phyloP scores from a whole-genome alignment of 2,797 vertebrate genomes.

The Cyprinella venusta region DNA sequence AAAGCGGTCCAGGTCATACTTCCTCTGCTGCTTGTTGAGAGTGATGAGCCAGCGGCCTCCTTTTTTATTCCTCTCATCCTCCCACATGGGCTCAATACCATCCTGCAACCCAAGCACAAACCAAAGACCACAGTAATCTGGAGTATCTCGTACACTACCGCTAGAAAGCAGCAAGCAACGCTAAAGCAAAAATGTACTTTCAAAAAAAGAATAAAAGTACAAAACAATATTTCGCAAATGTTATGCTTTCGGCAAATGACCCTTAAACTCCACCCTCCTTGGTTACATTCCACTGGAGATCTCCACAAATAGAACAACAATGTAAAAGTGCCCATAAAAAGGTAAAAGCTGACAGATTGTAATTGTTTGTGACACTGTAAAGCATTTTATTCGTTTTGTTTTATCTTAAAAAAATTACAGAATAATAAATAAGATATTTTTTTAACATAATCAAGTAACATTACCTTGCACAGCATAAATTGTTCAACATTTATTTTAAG shows the following conservation, averaged over 20 bases:
- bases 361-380: neutral
- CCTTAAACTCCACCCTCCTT: neutral
- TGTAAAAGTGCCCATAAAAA: neutral
- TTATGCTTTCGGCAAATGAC: neutral
- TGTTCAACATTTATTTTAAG: neutral
- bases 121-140: neutral
- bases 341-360: neutral
- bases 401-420: neutral
- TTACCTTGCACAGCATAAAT: neutral
- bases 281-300: neutral
- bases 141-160: constrained; percentile 11
- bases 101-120: constrained; percentile 47
- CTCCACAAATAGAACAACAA: neutral
- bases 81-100: constrained; percentile 97
- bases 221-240: neutral
- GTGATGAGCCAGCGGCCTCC: constrained; percentile 98
- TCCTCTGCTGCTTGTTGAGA: constrained; percentile 95
- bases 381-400: neutral
- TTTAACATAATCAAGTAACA: neutral
- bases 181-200: neutral
- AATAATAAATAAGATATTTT: neutral
- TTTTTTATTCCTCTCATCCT: constrained; percentile 97
- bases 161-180: neutral
- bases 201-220: neutral
- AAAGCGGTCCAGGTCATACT: constrained; percentile 95